phyloP scores from a whole-genome alignment of 2,797 vertebrate species.

The Pampus argenteus region DNA sequence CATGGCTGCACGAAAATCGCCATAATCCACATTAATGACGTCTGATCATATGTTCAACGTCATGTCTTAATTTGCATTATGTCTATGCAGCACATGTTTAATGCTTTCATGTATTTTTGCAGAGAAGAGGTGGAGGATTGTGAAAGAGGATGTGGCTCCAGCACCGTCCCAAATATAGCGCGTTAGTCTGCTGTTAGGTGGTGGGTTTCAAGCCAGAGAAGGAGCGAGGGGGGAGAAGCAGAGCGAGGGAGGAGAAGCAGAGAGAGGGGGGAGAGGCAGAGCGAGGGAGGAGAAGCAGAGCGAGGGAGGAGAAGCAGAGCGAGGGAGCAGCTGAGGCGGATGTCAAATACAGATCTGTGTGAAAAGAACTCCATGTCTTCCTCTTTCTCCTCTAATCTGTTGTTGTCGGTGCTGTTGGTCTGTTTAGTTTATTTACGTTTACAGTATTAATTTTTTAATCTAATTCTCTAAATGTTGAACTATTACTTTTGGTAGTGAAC shows the following conservation, averaged over 20 bases:
- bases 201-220: constrained; percentile 27
- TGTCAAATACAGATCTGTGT: constrained; percentile 18
- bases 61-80: neutral
- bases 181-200: constrained; percentile 27
- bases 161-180: constrained; percentile 42
- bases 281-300: neutral
- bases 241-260: neutral
- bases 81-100: neutral
- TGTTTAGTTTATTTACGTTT: neutral
- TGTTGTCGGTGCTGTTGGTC: too few species aligned
- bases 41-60: neutral
- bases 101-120: neutral
- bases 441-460: too few species aligned
- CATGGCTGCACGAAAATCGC: neutral
- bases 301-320: neutral
- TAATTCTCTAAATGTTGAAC: too few species aligned
- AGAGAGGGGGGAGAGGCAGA: constrained; percentile 5
- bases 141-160: constrained; percentile 20
- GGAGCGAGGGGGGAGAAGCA: too few species aligned
- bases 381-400: neutral
- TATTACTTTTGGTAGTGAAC: neutral
- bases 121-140: neutral
- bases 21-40: neutral
- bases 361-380: neutral
- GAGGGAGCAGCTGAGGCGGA: constrained; percentile 11